Conservation (phyloP, 2,797 vertebrate species). For the Pseudocheirus occidentalis region DNA sequence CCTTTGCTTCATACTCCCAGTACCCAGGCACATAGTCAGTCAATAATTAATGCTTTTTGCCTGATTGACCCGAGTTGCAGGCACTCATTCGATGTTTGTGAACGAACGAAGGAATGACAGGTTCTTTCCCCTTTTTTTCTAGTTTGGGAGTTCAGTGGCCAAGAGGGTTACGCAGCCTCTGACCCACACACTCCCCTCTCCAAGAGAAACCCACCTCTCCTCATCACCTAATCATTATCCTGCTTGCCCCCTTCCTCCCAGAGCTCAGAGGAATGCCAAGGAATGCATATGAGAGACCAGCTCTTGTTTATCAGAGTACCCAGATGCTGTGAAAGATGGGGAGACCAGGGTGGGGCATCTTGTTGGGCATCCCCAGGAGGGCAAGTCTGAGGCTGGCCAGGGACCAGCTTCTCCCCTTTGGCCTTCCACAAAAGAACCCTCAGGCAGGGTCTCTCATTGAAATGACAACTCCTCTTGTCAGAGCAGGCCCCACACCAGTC, state of each 20-base stretch:
- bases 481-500: not conserved
- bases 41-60: not conserved
- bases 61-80: not conserved
- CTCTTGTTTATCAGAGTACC: rapidly evolving
- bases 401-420: not conserved
- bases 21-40: not conserved
- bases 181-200: not conserved
- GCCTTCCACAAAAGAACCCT: not conserved
- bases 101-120: not conserved
- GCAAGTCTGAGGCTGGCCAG: rapidly evolving
- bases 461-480: not conserved
- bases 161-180: not conserved
- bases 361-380: not conserved
- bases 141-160: no score
- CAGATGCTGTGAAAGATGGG: not conserved
- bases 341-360: not conserved
- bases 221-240: not conserved
- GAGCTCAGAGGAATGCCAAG: not conserved
- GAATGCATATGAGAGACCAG: not conserved
- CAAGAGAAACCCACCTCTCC: no score
- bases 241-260: not conserved
- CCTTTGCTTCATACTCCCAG: not conserved
- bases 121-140: no score
- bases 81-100: not conserved
- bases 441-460: not conserved